phyloP scores from a whole-genome alignment of 2,113 vertebrate species.

The Todiramphus chloris region DNA sequence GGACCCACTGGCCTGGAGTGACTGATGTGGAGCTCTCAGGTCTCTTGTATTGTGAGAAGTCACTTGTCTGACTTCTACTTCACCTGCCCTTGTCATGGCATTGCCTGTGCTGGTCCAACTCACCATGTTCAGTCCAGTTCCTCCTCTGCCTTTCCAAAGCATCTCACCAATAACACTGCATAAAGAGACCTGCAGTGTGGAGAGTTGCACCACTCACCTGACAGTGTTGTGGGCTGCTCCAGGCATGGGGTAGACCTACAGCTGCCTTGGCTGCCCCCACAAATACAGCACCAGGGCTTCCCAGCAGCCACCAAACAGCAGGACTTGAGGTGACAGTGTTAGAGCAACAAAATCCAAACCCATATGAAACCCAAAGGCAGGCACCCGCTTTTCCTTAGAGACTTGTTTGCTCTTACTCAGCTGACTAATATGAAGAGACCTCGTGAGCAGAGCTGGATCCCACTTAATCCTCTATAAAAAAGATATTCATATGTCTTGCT shows the following conservation, averaged over 20 bases:
- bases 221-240: not conserved
- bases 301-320: not conserved
- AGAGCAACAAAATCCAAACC: not conserved
- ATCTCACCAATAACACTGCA: rapidly evolving
- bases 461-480: not conserved
- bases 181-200: rapidly evolving
- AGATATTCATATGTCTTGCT: not conserved
- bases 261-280: not conserved
- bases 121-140: rapidly evolving
- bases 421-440: not conserved
- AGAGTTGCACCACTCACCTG: not conserved
- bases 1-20: not conserved
- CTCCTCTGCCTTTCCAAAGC: not conserved
- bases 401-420: not conserved
- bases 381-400: not conserved
- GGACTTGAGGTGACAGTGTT: not conserved
- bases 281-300: not conserved
- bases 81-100: rapidly evolving
- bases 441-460: not conserved
- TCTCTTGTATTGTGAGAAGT: rapidly evolving
- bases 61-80: not conserved
- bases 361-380: not conserved
- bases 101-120: not conserved
- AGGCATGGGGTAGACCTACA: not conserved
- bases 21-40: not conserved